Conservation (phyloP, 1,140 invertebrate genomes). For the Thaumetopoea pityocampa region DNA sequence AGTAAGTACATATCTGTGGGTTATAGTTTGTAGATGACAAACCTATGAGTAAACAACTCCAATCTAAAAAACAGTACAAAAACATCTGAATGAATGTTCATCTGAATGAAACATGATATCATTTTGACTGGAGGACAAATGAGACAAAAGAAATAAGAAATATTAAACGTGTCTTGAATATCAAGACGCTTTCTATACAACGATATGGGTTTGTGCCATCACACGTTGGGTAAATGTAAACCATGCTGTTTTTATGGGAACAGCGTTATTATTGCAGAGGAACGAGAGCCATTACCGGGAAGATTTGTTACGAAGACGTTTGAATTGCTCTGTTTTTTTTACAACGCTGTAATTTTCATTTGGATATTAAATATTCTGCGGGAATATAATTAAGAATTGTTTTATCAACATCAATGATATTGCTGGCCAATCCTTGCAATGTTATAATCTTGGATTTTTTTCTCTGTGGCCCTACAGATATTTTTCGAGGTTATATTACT, state of each 20-base stretch:
- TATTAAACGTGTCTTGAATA: slow-evolving; percentile 71
- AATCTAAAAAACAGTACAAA: slow-evolving; percentile 37
- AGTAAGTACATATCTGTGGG: no score
- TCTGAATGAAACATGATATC: slow-evolving; percentile 51
- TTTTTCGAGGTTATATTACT: no score
- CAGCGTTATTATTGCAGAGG: slow-evolving; percentile 53
- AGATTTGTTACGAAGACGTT: slow-evolving; percentile 38
- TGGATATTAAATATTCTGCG: slow-evolving; percentile 8
- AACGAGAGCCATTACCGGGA: slow-evolving; percentile 39
- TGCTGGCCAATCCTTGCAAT: no score
- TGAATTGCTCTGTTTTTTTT: slow-evolving; percentile 25
- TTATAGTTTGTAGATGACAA: slow-evolving; percentile 5
- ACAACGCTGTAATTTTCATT: background rate
- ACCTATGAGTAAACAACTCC: slow-evolving; percentile 22
- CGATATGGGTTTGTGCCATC: slow-evolving; percentile 48
- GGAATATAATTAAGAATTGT: slow-evolving; percentile 2
- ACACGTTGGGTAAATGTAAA: slow-evolving; percentile 57
- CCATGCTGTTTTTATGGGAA: slow-evolving; percentile 62
- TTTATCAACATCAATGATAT: no score
- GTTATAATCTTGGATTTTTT: no score
- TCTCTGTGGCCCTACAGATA: no score
- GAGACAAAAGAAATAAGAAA: slow-evolving; percentile 73
- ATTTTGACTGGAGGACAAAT: slow-evolving; percentile 66
- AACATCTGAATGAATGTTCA: no score
- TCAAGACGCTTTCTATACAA: slow-evolving; percentile 57